Percentiles rank a stretch among this genome's conserved stretches.
phyloP scores from a whole-genome alignment of 2,797 vertebrate species.

The Gadopsis bispinosus region DNA sequence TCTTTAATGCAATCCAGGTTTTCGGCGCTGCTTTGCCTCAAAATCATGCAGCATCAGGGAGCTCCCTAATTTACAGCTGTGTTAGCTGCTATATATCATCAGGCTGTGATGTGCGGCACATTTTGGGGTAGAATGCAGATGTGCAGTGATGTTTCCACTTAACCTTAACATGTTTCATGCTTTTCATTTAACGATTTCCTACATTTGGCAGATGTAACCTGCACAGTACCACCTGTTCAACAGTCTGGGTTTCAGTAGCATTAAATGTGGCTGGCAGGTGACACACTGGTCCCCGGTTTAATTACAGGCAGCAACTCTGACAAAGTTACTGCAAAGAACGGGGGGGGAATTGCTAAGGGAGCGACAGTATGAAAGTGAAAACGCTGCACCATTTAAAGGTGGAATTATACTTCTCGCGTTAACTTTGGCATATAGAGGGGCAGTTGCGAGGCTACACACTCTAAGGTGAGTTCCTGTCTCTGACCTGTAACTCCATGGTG shows the following conservation, averaged over 20 bases:
- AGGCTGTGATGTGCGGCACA: slow-evolving; percentile 16
- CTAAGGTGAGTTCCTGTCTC: not conserved
- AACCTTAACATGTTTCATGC: slow-evolving; percentile 18
- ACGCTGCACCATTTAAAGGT: not conserved
- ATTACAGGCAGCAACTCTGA: slow-evolving; percentile 26
- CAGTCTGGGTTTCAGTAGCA: not conserved
- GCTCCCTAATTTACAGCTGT: slow-evolving; percentile 35
- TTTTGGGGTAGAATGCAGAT: slow-evolving; percentile 16
- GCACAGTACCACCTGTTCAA: slow-evolving; percentile 18
- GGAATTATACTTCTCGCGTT: not conserved
- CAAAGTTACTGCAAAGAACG: not conserved
- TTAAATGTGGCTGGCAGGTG: slow-evolving; percentile 18
- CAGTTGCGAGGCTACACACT: not conserved
- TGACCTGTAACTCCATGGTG: not conserved
- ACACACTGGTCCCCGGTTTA: slow-evolving; percentile 1
- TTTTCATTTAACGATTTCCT: slow-evolving; percentile 8
- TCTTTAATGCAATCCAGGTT: not conserved
- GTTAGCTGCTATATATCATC: slow-evolving; percentile 18
- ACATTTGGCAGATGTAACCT: slow-evolving; percentile 17
- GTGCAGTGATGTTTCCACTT: slow-evolving; percentile 10
- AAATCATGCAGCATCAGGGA: slow-evolving; percentile 18
- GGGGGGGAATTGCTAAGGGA: not conserved
- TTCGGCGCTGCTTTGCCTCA: slow-evolving; percentile 7
- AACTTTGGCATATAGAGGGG: not conserved
- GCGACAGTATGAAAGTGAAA: not conserved